Base-by-base conservation (phyloP, 2,797 vertebrate species). In the Poeciliopsis gracilis region DNA sequence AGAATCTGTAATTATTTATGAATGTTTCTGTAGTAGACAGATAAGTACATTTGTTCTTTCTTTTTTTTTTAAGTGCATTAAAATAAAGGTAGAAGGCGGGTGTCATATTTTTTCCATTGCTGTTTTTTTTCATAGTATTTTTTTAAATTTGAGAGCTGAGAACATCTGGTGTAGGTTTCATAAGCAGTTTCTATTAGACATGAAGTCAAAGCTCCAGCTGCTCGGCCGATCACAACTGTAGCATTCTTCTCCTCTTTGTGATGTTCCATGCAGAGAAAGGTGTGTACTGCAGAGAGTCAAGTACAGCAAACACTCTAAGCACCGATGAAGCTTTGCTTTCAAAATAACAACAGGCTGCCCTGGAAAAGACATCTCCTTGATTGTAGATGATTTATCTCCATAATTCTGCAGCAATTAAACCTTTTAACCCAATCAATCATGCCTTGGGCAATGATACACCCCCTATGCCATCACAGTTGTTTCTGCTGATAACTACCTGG, bases 391-490 rank as follows among this genome's bases (percentile, higher is more conserved):
- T 43, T 43, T 45, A 70, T 70, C 67, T 45, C 41, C 12, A 45
- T n/a, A 70, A 70, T 70, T 70, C 67, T 45, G 41, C 41, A n/a
- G 67, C 41, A 45, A 45, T 70, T 69, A 70, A 70, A 70, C 67
- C 25, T 70, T 70, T 28, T 45, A 70, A 70, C 67, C 25, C 67
- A 45, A 70, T 45, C 67, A 70, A 41, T 45, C 67, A 45, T 45
- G 41, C 67, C 41, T 70, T 5, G 67, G 41, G 67, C 67, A 70
- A 70, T 70, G 41, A n/a, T 45, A 70, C 67, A 41, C 25, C 67
- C 67, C 12, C 23, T 45, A 70, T 41, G 20, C 36, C 20, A 41
- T 67, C 63, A 67, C 63, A 67, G 41, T 15, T 70, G 67, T 70
- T 70, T 70, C 25, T 70, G 41, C 41, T 69, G 38, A 45, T 69